Evolutionary conservation across 30 jellyfish, hydroid and myxozoan species (phyloP).

Genomic region (Pelagia noctiluca): DNA sequence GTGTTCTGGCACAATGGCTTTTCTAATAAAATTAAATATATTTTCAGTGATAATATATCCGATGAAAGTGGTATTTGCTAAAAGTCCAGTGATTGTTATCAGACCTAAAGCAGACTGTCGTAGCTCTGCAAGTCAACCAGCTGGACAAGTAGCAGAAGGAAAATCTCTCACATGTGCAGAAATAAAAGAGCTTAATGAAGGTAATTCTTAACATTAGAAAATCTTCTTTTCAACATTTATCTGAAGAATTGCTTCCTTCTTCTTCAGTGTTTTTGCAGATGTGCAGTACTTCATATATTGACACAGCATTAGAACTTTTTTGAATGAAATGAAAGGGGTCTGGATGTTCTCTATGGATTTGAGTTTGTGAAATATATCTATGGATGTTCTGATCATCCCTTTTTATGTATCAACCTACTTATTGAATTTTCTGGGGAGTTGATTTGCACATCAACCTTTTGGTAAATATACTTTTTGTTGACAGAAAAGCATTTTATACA

Average conservation of each 20-base stretch:
- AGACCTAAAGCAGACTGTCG: too few relatives aligned
- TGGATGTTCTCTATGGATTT: background rate
- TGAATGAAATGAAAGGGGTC: background rate
- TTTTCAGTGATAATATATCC: too few relatives aligned
- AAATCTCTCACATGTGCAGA: too few relatives aligned
- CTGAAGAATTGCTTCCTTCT: constrained; percentile 2
- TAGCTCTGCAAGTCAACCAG: too few relatives aligned
- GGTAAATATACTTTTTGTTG: constrained; percentile 3
- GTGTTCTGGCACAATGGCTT: constrained; percentile 4
- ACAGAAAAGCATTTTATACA: background rate
- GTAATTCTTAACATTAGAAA: too few relatives aligned
- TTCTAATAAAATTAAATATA: too few relatives aligned
- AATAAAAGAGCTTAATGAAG: too few relatives aligned
- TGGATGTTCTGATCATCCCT: constrained; percentile 17
- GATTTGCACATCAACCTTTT: constrained; percentile 10
- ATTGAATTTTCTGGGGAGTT: constrained; percentile 2
- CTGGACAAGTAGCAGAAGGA: too few relatives aligned
- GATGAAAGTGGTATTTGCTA: too few relatives aligned
- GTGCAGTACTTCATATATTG: background rate
- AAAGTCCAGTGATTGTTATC: too few relatives aligned
- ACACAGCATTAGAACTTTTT: constrained; percentile 2
- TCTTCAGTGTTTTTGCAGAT: constrained; percentile 3
- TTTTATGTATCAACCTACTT: constrained; percentile 11
- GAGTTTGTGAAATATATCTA: constrained; percentile 3
- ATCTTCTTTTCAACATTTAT: too few relatives aligned